These are phyloP conservation scores for Nestor notabilis DNA, from an alignment of 2,113 vertebrate genomes.

Conservation along the genomic window DNA sequence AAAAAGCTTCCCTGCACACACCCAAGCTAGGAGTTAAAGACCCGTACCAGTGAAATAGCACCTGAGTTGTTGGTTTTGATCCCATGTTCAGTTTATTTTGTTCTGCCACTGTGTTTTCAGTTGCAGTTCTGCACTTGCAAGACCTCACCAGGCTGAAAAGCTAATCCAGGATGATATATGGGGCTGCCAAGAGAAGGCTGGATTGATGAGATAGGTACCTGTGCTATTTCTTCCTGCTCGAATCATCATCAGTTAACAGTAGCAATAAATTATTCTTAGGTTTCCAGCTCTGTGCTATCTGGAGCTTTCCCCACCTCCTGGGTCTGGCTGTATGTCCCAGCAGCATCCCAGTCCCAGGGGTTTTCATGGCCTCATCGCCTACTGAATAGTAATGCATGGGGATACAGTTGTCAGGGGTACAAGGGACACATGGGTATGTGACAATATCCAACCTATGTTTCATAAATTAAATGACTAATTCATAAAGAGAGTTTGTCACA, in stretches of 20 bases:
- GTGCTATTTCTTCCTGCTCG: neutral
- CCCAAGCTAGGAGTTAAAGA: neutral
- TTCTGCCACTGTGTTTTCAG: neutral
- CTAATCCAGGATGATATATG: fast-evolving
- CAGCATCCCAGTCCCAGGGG: neutral
- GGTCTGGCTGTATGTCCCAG: neutral
- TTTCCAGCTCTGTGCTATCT: neutral
- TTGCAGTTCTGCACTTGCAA: neutral
- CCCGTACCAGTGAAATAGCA: neutral
- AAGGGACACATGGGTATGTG: neutral
- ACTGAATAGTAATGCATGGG: neutral
- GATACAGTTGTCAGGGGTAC: neutral
- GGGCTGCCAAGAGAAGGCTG: neutral
- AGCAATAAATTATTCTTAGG: neutral
- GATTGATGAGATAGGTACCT: neutral
- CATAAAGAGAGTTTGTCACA: constrained; percentile 44
- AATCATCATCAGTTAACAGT: neutral
- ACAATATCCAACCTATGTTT: constrained; percentile 44
- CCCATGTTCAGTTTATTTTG: neutral
- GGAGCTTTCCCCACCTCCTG: neutral
- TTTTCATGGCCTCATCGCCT: neutral
- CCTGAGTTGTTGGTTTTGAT: neutral
- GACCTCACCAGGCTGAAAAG: neutral
- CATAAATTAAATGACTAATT: constrained; percentile 61
- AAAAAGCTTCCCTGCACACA: neutral